These are phyloP conservation scores for Sphaerodactylus townsendi DNA, from an alignment of 2,113 vertebrate genomes.

Conservation along the genomic window DNA sequence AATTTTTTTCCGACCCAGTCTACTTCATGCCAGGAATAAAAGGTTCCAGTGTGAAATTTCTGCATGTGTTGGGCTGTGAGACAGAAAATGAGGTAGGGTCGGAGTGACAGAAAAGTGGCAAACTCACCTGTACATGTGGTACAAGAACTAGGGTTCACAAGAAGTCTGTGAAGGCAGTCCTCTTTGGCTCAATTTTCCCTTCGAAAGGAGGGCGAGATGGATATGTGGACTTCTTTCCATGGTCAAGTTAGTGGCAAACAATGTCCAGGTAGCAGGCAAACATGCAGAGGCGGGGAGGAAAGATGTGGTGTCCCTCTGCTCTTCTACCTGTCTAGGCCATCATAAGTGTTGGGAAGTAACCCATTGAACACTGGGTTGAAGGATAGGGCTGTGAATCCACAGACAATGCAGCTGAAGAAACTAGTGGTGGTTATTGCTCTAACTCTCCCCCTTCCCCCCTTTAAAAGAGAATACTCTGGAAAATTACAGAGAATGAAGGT, in stretches of 20 bases:
- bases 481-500: neutral
- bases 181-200: neutral
- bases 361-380: no score
- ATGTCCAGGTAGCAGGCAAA: neutral
- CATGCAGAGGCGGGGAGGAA: neutral
- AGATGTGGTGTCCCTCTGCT: no score
- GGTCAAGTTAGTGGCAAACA: neutral
- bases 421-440: neutral
- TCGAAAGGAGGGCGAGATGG: no score
- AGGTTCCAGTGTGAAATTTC: neutral
- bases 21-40: neutral
- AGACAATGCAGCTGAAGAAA: neutral
- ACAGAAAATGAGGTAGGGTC: neutral
- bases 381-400: neutral
- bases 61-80: neutral
- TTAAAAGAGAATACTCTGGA: neutral
- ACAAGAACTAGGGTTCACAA: neutral
- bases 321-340: neutral
- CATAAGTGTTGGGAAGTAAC: neutral
- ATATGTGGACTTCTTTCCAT: no score
- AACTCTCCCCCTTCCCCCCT: neutral
- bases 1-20: neutral
- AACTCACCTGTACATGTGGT: neutral
- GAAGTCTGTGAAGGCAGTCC: neutral
- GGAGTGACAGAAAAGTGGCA: neutral